A percentile compares a stretch with the other conserved stretches of the same genome.
These are phyloP conservation scores for Platyrinchus mystaceus DNA, from an alignment of 2,797 vertebrate genomes.

Conservation along the genomic window DNA sequence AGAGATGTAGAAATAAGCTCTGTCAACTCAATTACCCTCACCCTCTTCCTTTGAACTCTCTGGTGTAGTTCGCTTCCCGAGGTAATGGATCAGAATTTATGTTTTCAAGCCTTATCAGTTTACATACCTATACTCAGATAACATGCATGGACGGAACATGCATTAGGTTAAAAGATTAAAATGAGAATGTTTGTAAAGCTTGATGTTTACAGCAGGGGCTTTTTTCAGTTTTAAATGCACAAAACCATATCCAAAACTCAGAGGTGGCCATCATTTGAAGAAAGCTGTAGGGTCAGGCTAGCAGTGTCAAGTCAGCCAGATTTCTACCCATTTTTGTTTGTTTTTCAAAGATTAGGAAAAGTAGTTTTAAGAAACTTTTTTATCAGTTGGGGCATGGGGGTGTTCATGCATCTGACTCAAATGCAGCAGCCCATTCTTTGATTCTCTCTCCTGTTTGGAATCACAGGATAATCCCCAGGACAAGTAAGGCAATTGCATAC, in stretches of 20 bases:
- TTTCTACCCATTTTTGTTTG: background rate
- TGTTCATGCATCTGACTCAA: background rate
- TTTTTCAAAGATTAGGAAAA: background rate
- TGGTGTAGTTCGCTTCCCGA: background rate
- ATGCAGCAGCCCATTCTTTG: background rate
- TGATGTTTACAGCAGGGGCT: background rate
- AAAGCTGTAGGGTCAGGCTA: background rate
- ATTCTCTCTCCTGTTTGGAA: background rate
- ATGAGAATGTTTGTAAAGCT: background rate
- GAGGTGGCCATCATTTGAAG: background rate
- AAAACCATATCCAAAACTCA: background rate
- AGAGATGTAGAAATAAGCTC: background rate
- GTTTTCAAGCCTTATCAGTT: slow-evolving; percentile 22
- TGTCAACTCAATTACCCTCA: background rate
- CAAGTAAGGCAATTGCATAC: background rate
- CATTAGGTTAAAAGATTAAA: background rate
- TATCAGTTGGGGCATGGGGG: background rate
- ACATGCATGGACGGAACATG: background rate
- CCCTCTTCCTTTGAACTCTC: slow-evolving; percentile 37
- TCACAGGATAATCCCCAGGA: background rate
- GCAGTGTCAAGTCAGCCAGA: background rate
- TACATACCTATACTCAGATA: background rate
- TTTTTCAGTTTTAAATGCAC: background rate
- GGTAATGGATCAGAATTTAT: slow-evolving; percentile 44
- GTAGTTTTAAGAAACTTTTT: background rate